A percentile compares a stretch with the other conserved stretches of the same genome.
Evolutionary conservation across 2,113 vertebrate genomes (phyloP).

Genomic region (Pongo abelii): DNA sequence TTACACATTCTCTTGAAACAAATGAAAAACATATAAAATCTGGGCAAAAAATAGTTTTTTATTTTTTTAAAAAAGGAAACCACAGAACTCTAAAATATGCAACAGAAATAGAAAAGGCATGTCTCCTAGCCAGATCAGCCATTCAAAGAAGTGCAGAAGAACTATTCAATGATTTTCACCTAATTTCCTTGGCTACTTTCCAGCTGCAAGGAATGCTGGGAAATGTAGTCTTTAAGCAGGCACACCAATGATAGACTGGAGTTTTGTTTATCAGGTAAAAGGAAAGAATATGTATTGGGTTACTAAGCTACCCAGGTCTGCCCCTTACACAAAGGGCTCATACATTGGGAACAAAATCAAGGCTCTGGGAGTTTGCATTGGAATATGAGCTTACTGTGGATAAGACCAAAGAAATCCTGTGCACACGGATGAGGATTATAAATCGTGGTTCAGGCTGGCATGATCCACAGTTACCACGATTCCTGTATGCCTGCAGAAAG

Average conservation of each 20-base stretch:
- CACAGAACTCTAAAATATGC: background rate
- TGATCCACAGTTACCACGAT: background rate
- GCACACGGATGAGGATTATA: background rate
- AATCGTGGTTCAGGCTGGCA: background rate
- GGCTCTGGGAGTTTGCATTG: background rate
- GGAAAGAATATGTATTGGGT: background rate
- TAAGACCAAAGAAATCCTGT: background rate
- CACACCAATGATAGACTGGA: background rate
- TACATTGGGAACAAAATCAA: background rate
- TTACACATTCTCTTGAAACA: conserved; percentile 1
- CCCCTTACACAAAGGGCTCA: background rate
- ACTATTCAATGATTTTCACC: background rate
- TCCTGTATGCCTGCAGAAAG: background rate
- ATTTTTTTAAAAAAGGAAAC: background rate
- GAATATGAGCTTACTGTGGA: background rate
- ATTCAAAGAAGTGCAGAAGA: background rate
- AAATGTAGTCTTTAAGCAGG: background rate
- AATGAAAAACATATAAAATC: background rate
- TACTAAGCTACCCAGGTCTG: background rate
- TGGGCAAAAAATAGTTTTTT: background rate
- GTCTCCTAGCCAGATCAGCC: background rate
- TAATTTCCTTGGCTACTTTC: background rate
- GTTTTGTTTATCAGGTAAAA: conserved; percentile 17
- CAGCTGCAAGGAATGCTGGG: conserved; percentile 36
- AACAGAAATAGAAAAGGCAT: background rate